Evolutionary conservation across 2,888 invertebrate genomes (phyloP).

Genomic region (Aleiodes testaceus): DNA sequence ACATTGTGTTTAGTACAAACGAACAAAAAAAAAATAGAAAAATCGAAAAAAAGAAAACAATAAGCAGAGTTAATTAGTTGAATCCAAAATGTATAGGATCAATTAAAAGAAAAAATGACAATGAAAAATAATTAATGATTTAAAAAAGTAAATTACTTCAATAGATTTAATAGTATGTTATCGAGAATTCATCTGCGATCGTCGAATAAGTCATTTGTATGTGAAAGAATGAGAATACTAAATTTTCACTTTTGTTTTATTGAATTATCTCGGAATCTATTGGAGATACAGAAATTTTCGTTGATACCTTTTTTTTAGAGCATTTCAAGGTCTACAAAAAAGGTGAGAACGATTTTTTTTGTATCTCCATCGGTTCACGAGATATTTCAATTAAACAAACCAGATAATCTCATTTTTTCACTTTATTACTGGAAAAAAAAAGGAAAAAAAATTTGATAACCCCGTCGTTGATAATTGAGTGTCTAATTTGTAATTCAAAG

Average conservation of each 20-base stretch:
- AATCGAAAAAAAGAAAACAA: neutral
- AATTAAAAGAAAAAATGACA: conserved; percentile 30
- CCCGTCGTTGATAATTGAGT: conserved; percentile 8
- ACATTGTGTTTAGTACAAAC: conserved; percentile 37
- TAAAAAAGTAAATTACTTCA: neutral
- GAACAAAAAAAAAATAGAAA: neutral
- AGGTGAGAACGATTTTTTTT: neutral
- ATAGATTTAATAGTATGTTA: conserved; percentile 25
- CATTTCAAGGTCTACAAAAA: neutral
- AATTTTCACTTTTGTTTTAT: neutral
- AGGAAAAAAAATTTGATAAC: conserved; percentile 18
- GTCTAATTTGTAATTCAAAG: conserved; percentile 22
- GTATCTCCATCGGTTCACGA: neutral
- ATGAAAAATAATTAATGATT: conserved; percentile 15
- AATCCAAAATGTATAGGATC: conserved; percentile 31
- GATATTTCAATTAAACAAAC: neutral
- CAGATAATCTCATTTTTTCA: neutral
- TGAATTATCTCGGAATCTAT: no score
- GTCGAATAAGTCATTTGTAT: neutral
- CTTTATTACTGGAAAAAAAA: neutral
- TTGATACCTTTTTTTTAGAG: neutral
- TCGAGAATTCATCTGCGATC: conserved; percentile 16
- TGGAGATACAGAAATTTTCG: neutral
- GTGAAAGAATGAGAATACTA: neutral
- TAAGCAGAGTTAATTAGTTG: conserved; percentile 28